Evolutionary conservation across 2,888 invertebrate species (phyloP), one percentile per base, ranked within the genome.

Genomic region (Tenthredo distinguenda): DNA sequence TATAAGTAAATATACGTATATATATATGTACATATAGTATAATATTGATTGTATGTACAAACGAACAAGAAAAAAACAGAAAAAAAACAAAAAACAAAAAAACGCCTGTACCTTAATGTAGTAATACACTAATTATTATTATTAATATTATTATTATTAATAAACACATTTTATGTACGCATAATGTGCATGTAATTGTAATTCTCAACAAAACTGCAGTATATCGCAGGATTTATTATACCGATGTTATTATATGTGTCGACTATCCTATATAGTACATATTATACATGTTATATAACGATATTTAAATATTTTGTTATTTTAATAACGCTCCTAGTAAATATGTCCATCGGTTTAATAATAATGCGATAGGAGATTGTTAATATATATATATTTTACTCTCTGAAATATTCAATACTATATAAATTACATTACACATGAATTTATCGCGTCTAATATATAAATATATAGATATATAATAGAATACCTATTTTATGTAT

Each of bases 401-500:
- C 10, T 50, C 15, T 50, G 50, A n/a, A n/a, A 65, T 21, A 65
- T 9, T 3, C 18, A 65, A 68, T 15, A 68, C 18, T 43, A 43
- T 43, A 12, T 31, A 68, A 15, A 31, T 34, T 0, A 68, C 6
- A 15, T 12, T 26, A 68, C 12, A 26, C 12, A 68, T 5, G 31
- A 34, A 21, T 68, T 15, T 68, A 26, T 31, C 68, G 34, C 26
- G 15, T 68, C 12, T 68, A 34, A 31, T 31, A 68, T 15, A 50
- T 68, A 37, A 58, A 26, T 26, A 26, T 26, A 50, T 50, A 55
- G 50, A 43, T 47, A 65, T 47, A 65, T 40, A 68, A 71, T 84
- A 84, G 65, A 79, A 87, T 84, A 83, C 72, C 81, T 85, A 79
- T 50, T 81, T 84, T 86, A 72, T 86, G 40, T 58, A 47, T 40